Percentiles rank a stretch among this genome's conserved stretches.
Conservation (phyloP, 2,797 vertebrate species). For the Lepus oiostolus region DNA sequence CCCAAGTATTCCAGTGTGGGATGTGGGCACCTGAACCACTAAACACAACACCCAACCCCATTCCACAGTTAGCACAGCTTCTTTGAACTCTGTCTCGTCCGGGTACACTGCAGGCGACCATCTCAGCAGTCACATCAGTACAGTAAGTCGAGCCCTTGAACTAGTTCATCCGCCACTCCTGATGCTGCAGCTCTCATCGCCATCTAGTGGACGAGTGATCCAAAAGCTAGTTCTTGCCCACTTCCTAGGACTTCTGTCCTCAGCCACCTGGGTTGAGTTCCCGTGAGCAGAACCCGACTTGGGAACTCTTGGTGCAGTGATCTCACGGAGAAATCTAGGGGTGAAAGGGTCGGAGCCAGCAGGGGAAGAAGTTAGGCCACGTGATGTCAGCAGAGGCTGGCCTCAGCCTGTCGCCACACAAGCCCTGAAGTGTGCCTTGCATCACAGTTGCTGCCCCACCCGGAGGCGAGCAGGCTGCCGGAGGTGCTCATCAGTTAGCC, state of each 20-base stretch:
- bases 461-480: neutral
- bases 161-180: neutral
- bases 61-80: neutral
- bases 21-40: no score
- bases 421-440: neutral
- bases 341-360: neutral
- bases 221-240: neutral
- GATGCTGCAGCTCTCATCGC: neutral
- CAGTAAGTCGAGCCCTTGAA: no score
- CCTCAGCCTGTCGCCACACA: neutral
- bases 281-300: neutral
- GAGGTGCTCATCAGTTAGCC: neutral
- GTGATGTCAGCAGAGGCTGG: neutral
- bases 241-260: neutral
- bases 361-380: neutral
- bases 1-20: no score
- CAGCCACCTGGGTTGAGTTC: neutral
- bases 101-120: neutral
- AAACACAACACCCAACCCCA: neutral
- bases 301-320: neutral
- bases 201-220: slow-evolving; percentile 14
- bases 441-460: neutral
- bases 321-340: neutral
- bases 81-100: neutral
- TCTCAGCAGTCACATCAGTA: neutral